Percentiles rank a stretch among this genome's conserved stretches.
Evolutionary conservation across 2,113 vertebrate genomes (phyloP).

Genomic region (Sciurus niger): DNA sequence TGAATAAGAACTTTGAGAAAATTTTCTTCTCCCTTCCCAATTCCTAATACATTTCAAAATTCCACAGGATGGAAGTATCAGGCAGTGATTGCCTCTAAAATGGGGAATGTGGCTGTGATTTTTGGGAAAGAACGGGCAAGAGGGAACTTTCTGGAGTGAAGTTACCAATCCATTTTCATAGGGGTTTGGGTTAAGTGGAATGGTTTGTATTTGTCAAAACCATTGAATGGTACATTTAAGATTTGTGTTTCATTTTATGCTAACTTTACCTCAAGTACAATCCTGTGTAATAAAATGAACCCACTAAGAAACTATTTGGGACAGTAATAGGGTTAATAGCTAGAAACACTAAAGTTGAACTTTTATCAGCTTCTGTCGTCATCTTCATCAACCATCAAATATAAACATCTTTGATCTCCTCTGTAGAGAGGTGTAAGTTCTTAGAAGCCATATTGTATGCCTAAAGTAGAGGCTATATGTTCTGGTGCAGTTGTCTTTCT

Average conservation of each 20-base stretch:
- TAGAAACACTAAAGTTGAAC: background rate
- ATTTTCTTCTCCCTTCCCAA: background rate
- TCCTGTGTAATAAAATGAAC: conserved; percentile 6
- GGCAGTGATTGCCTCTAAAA: background rate
- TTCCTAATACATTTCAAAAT: conserved; percentile 27
- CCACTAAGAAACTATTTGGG: conserved; percentile 3
- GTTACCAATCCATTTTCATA: background rate
- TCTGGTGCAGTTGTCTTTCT: background rate
- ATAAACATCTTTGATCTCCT: background rate
- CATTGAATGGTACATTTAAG: background rate
- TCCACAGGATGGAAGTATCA: background rate
- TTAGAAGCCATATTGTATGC: background rate
- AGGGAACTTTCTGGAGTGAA: conserved; percentile 5
- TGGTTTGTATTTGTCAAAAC: background rate
- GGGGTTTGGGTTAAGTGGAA: background rate
- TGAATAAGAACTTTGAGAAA: conserved; percentile 50
- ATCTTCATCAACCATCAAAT: conserved; percentile 42
- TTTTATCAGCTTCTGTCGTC: conserved; percentile 52
- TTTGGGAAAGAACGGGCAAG: background rate
- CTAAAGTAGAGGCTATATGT: background rate
- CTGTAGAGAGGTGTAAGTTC: background rate
- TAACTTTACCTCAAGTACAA: conserved; percentile 30
- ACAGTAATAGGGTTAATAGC: conserved; percentile 4
- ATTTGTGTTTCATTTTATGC: conserved; percentile 27
- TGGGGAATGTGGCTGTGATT: background rate